phyloP scores from a whole-genome alignment of 2,113 vertebrate genomes.

The Psilopsiagon aymara region DNA sequence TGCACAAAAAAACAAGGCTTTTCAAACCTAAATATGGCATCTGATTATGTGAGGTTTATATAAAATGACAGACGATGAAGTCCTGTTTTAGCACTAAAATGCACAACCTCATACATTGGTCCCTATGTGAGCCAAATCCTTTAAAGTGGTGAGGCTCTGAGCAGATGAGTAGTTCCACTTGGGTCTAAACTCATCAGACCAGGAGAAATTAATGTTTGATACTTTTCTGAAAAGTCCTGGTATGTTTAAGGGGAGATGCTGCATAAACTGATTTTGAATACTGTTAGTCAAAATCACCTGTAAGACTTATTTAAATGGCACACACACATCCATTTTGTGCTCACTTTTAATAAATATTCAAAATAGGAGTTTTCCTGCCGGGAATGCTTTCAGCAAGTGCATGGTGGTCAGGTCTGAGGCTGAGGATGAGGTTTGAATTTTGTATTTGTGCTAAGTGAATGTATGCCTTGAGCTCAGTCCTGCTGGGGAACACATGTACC shows the following conservation, averaged over 20 bases:
- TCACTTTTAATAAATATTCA: background rate
- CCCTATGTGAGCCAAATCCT: background rate
- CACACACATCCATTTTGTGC: background rate
- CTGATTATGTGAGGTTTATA: background rate
- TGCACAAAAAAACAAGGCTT: background rate
- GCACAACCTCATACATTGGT: background rate
- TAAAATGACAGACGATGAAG: background rate
- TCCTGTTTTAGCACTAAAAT: background rate
- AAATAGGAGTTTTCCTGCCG: background rate
- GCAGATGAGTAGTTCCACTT: background rate
- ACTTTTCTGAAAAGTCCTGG: background rate
- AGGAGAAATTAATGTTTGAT: background rate
- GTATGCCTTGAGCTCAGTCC: background rate
- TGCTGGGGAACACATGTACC: too few relatives aligned
- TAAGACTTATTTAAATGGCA: background rate
- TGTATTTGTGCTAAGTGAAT: background rate
- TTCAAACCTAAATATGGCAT: background rate
- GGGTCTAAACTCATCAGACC: background rate
- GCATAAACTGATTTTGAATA: background rate
- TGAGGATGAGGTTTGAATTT: background rate
- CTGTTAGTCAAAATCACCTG: background rate
- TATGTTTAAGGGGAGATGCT: fast-evolving
- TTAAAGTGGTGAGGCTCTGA: background rate
- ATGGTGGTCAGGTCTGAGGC: background rate
- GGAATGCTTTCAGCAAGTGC: background rate